Evolutionary conservation across 2,797 vertebrate species (phyloP).

Genomic region (Peromyscus melanophrys): DNA sequence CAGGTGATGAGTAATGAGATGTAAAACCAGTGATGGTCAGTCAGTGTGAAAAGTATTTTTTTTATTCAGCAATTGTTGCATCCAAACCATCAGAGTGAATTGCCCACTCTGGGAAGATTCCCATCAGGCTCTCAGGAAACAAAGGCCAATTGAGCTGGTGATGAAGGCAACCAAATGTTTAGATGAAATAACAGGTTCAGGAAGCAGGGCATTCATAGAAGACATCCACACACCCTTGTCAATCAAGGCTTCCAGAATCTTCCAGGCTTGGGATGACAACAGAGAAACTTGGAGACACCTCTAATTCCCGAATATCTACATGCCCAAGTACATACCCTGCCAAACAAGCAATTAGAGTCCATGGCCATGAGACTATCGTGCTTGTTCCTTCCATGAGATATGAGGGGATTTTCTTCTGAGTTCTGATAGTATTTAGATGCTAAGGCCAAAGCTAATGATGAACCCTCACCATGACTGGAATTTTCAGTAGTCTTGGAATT

Average conservation of each 20-base stretch:
- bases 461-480: not conserved
- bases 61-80: constrained; percentile 26
- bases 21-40: not conserved
- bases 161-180: not conserved
- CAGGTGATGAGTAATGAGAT: not conserved
- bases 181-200: not conserved
- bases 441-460: not conserved
- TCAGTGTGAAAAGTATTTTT: not conserved
- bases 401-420: not conserved
- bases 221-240: not conserved
- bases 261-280: not conserved
- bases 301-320: not conserved
- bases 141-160: not conserved
- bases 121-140: not conserved
- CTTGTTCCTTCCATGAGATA: not conserved
- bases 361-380: not conserved
- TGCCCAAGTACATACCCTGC: not conserved
- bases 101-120: not conserved
- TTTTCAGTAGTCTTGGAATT: constrained; percentile 7
- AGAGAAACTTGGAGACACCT: not conserved
- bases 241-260: constrained; percentile 10
- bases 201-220: constrained; percentile 16
- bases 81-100: not conserved
- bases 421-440: not conserved
- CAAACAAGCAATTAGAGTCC: not conserved